These are phyloP conservation scores for Aphelocoma californica DNA, from an alignment of 2,797 vertebrate genomes.

Conservation along the genomic window DNA sequence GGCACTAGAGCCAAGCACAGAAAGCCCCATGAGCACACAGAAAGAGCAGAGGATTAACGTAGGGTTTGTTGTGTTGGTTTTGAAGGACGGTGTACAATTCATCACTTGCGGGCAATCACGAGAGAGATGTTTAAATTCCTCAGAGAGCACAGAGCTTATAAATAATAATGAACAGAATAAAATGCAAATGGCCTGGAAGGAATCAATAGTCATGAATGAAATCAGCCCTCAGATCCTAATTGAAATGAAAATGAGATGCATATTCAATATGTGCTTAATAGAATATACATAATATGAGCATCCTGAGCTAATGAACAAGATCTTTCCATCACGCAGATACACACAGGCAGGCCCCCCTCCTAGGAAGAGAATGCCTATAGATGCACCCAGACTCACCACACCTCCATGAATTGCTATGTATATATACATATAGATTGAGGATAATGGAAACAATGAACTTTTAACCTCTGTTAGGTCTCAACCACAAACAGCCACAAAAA, in stretches of 20 bases:
- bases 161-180: constrained; percentile 55
- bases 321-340: neutral
- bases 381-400: neutral
- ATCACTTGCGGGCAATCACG: constrained; percentile 35
- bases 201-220: constrained; percentile 49
- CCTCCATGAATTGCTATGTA: neutral
- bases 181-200: constrained; percentile 53
- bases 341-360: neutral
- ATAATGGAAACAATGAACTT: neutral
- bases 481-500: neutral
- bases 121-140: constrained; percentile 47
- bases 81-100: constrained; percentile 18
- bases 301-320: constrained; percentile 23
- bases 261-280: constrained; percentile 43
- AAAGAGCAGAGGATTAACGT: neutral
- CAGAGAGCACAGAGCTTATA: constrained; percentile 40
- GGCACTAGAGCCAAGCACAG: neutral
- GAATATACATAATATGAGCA: constrained; percentile 12
- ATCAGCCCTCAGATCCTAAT: constrained; percentile 26
- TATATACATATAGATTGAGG: neutral
- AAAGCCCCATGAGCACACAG: neutral
- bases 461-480: neutral
- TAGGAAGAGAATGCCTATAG: neutral
- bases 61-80: constrained; percentile 20
- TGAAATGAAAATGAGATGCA: constrained; percentile 55